These are phyloP conservation scores for Spatula clypeata DNA, from an alignment of 2,797 vertebrate genomes.

Conservation along the genomic window DNA sequence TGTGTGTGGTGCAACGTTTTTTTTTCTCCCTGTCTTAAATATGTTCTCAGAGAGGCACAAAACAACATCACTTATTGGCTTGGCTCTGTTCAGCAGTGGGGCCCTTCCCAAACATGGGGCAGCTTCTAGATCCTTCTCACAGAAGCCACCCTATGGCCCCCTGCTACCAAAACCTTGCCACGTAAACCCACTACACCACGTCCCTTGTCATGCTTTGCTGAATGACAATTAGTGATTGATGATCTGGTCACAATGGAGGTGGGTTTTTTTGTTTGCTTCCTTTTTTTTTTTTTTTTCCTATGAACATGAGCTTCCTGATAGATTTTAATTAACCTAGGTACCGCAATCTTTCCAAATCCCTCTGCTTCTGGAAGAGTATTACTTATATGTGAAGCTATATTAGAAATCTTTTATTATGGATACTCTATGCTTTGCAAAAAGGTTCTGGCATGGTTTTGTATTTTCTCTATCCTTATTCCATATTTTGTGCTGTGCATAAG, in stretches of 20 bases:
- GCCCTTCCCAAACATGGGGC: too few species aligned
- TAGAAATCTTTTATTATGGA: background rate
- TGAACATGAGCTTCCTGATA: fast-evolving
- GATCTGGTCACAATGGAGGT: background rate
- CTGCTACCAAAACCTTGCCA: too few species aligned
- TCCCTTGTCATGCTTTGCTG: background rate
- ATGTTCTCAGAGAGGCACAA: too few species aligned
- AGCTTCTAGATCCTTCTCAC: too few species aligned
- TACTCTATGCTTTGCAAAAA: background rate
- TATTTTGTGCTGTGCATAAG: background rate
- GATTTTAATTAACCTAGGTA: background rate
- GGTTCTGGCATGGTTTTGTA: background rate
- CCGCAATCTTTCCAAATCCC: background rate
- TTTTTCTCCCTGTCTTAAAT: too few species aligned
- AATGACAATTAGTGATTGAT: background rate
- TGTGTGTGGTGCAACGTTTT: too few species aligned
- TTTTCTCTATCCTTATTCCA: background rate
- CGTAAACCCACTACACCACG: too few species aligned
- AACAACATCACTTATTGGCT: too few species aligned
- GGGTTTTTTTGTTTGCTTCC: too few species aligned
- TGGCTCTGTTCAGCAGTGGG: too few species aligned
- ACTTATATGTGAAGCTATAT: background rate
- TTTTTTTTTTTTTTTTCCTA: background rate
- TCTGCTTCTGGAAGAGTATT: background rate
- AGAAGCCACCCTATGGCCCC: too few species aligned